Evolutionary conservation across 2,797 vertebrate genomes (phyloP), one percentile per base, ranked within the genome.

Genomic region (Molossus molossus): DNA sequence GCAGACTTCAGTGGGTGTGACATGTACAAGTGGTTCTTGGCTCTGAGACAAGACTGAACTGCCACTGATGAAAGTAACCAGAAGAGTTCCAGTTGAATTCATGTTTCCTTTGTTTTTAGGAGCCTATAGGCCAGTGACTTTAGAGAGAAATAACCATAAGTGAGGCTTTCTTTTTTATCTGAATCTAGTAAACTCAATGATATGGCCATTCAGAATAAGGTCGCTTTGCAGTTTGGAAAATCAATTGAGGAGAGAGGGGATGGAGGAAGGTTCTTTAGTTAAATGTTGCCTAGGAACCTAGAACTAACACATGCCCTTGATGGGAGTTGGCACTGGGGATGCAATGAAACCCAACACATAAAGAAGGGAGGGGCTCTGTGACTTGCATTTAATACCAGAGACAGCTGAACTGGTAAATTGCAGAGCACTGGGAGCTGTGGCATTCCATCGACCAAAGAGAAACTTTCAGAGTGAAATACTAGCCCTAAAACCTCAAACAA

Each of bases 61-160:
- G 29, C 29, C 37, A 79, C 29, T 93, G 73, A 93, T 20, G 18
- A 96, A 96, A 86, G 53, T 94, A 91, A 87, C 73, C 62, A 91
- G 55, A 23, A 80, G 76, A 75, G 20, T 91, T 89, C 67, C 58
- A 81, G 29, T 45, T 91, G 27, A 89, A 93, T 83, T 89, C 13
- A n/a, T 93, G n/a, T 69, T 97, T 95, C 57, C 29, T 86, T 93
- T 83, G 64, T 86, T 89, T 94, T 75, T 27, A 91, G 62, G 25
- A 92, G 10, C 21, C 57, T 75, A 79, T 37, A 48, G 29, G n/a
- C 37, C 20, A 18, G 40, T 5, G 69, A 90, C 17, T 90, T 95
- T 73, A 77, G 23, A 25, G 15, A 86, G 37, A 65, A 83, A 70
- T 33, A 90, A 89, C 5, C 12, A n/a, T 69, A 45, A 75, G 40